Percentiles rank a stretch among this genome's conserved stretches.
Evolutionary conservation across 2,113 vertebrate species (phyloP).

Genomic region (Trogon melanurus): DNA sequence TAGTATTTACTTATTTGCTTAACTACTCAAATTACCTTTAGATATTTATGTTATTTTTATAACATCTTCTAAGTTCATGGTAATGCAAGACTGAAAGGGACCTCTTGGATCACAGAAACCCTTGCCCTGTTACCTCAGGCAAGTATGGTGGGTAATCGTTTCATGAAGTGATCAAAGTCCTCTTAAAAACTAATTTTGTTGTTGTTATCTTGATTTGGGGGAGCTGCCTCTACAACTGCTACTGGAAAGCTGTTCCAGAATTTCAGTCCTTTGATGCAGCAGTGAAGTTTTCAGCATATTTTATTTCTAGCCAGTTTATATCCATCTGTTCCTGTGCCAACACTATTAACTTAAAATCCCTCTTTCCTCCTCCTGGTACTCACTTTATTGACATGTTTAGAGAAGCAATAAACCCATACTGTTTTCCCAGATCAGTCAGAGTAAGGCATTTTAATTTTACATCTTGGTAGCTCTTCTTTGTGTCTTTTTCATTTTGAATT

Average conservation of each 20-base stretch:
- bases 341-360: neutral
- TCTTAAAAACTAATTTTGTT: neutral
- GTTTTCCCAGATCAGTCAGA: neutral
- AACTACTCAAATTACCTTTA: neutral
- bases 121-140: neutral
- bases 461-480: neutral
- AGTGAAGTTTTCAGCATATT: neutral
- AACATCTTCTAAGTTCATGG: neutral
- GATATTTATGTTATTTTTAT: neutral
- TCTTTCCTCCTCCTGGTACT: neutral
- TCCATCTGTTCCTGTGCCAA: neutral
- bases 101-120: neutral
- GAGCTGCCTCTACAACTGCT: neutral
- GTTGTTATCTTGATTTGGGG: neutral
- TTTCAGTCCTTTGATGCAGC: neutral
- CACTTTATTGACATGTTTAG: neutral
- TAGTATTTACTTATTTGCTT: neutral
- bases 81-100: neutral
- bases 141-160: neutral
- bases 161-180: neutral
- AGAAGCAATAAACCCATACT: neutral
- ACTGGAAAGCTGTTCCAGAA: neutral
- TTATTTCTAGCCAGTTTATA: neutral
- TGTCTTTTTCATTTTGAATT: neutral
- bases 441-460: neutral